phyloP scores from a whole-genome alignment of 2,113 vertebrate species.

The Rhagologus leucostigma region DNA sequence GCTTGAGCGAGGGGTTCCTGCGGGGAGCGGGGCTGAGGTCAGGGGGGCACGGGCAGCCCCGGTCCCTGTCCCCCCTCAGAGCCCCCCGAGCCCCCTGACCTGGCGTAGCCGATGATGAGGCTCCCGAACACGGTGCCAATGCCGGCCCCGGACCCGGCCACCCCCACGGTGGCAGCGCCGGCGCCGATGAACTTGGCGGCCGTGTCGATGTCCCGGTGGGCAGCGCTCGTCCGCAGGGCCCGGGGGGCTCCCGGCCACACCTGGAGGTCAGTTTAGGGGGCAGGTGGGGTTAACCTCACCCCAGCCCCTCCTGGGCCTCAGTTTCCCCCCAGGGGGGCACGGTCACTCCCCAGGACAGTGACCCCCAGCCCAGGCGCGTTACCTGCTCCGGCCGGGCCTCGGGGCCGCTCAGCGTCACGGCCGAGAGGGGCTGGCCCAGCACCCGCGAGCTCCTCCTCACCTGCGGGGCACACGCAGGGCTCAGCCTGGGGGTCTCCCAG shows the following conservation, averaged over 20 bases:
- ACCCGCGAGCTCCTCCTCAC: conserved; percentile 60
- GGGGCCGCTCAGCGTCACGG: conserved; percentile 35
- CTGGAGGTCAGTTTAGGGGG: background rate
- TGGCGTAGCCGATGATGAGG: conserved; percentile 81
- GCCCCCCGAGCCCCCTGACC: conserved; percentile 13
- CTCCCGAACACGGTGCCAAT: conserved; percentile 80
- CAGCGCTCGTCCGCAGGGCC: conserved; percentile 57
- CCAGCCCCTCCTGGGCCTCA: no score
- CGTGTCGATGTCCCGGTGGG: conserved; percentile 74
- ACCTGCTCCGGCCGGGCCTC: conserved; percentile 58
- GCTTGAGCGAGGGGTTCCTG: conserved; percentile 9
- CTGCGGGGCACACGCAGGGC: conserved; percentile 14
- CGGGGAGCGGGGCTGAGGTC: accelerated
- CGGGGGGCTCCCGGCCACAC: background rate
- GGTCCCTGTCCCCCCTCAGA: background rate
- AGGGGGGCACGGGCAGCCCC: accelerated
- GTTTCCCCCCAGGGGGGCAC: no score
- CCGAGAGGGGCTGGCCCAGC: conserved; percentile 64
- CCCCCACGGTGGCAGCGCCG: conserved; percentile 76
- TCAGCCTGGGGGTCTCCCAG: background rate
- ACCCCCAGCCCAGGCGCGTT: background rate
- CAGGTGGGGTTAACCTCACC: no score
- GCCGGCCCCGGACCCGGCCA: conserved; percentile 77
- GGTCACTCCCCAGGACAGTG: background rate
- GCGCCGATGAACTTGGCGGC: conserved; percentile 80